These are phyloP conservation scores for Stegodyphus mimosarum DNA, from an alignment of 1,140 invertebrate species.

Conservation along the genomic window DNA sequence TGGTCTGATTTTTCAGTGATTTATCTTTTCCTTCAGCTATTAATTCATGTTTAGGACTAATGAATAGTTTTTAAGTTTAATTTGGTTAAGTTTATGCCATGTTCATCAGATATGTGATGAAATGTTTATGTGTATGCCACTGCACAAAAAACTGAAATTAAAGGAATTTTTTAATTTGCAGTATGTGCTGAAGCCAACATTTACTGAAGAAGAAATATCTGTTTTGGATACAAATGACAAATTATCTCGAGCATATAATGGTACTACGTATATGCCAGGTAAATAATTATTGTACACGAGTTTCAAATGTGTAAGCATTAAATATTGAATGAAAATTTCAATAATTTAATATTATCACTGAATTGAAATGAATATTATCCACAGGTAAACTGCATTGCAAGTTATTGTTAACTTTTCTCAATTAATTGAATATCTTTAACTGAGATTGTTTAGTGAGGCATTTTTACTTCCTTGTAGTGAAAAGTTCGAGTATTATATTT, in stretches of 20 bases:
- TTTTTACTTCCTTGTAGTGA: too few relatives aligned
- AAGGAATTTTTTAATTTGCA: constrained; percentile 93
- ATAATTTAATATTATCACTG: constrained; percentile 16
- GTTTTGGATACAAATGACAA: constrained; percentile 86
- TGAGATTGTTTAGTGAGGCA: too few relatives aligned
- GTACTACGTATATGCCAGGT: constrained; percentile 93
- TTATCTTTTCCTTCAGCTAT: too few relatives aligned
- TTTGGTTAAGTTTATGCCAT: too few relatives aligned
- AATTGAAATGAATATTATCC: neutral
- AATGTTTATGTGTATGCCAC: too few relatives aligned
- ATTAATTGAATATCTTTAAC: too few relatives aligned
- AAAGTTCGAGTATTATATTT: too few relatives aligned
- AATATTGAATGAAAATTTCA: constrained; percentile 11
- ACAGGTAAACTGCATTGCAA: neutral
- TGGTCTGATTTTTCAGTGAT: too few relatives aligned
- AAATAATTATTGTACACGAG: neutral
- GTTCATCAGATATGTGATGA: too few relatives aligned
- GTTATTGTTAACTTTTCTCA: too few relatives aligned
- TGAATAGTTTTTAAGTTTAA: too few relatives aligned
- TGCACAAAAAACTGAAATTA: neutral
- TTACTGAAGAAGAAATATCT: constrained; percentile 83
- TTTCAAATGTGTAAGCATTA: neutral
- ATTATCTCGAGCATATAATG: constrained; percentile 94
- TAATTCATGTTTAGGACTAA: too few relatives aligned
- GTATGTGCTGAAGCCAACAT: constrained; percentile 98